phyloP scores from a whole-genome alignment of 2,888 invertebrate species.

The Baronia brevicornis region DNA sequence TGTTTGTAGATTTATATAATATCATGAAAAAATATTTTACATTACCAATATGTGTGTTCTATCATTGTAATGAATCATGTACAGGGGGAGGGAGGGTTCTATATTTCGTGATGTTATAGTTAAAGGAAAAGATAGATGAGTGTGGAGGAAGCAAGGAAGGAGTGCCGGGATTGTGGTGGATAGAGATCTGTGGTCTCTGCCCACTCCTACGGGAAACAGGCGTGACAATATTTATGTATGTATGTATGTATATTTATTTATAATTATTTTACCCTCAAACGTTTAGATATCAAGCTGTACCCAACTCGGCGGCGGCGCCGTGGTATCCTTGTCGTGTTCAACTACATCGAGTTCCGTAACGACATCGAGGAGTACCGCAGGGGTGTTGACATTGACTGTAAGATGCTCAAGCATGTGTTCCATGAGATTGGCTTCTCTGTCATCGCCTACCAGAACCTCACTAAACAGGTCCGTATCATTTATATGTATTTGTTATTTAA shows the following conservation, averaged over 20 bases:
- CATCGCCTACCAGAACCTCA: slow-evolving; percentile 53
- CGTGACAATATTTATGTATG: background rate
- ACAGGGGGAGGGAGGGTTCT: too few species aligned
- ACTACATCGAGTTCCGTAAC: slow-evolving; percentile 72
- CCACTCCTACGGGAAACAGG: too few species aligned
- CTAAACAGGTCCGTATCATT: slow-evolving; percentile 55
- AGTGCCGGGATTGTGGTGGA: too few species aligned
- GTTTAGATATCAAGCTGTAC: slow-evolving; percentile 56
- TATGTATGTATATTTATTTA: background rate
- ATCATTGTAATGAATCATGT: too few species aligned
- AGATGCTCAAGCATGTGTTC: slow-evolving; percentile 76
- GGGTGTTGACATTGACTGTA: slow-evolving; percentile 78
- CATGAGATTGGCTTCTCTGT: slow-evolving; percentile 74
- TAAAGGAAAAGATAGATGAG: too few species aligned
- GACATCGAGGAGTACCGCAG: slow-evolving; percentile 50
- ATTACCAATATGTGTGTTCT: too few species aligned
- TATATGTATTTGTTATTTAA: too few species aligned
- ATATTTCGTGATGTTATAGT: too few species aligned
- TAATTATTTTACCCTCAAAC: background rate
- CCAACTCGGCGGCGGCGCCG: slow-evolving; percentile 71
- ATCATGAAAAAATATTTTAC: too few species aligned
- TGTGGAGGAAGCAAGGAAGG: too few species aligned
- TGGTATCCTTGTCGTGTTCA: slow-evolving; percentile 77
- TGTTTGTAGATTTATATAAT: too few species aligned
- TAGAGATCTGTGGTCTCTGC: too few species aligned